Conservation (phyloP, 2,113 vertebrate species). For the Lagenorhynchus albirostris region DNA sequence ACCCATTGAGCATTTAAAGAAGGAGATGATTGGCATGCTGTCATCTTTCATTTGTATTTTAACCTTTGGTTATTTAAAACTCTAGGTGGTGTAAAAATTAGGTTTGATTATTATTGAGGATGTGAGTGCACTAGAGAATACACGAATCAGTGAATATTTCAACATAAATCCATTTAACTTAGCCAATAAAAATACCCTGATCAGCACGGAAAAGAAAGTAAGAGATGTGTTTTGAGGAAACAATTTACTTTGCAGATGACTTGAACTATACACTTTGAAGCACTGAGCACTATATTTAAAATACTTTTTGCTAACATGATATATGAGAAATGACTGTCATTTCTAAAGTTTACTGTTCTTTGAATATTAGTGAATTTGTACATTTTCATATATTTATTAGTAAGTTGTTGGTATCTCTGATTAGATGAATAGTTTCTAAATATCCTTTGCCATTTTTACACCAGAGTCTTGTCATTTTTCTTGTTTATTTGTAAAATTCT, state of each 20-base stretch:
- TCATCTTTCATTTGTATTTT: neutral
- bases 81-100: neutral
- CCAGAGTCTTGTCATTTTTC: neutral
- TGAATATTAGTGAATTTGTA: neutral
- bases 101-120: neutral
- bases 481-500: neutral
- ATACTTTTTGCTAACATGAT: neutral
- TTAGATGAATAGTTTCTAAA: neutral
- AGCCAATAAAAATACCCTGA: neutral
- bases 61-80: neutral
- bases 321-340: neutral
- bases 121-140: neutral
- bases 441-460: neutral
- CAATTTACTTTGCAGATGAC: neutral
- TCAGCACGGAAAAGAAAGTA: neutral
- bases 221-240: neutral
- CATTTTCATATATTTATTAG: neutral
- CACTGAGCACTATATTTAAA: neutral
- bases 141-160: neutral
- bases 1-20: neutral
- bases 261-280: neutral
- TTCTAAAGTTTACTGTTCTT: conserved; percentile 27
- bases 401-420: neutral
- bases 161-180: neutral
- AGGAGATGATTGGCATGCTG: neutral